phyloP scores from a whole-genome alignment of 2,113 vertebrate species.

The Tretioscincus oriximinensis region DNA sequence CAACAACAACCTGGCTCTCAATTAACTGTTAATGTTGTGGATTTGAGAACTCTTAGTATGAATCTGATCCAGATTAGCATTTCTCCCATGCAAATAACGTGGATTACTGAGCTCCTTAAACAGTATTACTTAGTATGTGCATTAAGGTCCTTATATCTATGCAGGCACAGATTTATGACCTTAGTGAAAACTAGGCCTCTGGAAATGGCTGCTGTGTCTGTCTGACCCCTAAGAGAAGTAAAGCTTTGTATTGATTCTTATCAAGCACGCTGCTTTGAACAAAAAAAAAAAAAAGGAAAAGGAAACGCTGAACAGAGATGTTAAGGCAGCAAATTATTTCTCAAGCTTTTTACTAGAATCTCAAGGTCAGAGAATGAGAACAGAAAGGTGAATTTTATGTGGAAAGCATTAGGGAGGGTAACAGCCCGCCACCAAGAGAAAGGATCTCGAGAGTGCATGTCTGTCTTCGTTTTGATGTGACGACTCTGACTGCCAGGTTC shows the following conservation, averaged over 20 bases:
- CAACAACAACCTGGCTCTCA: no score
- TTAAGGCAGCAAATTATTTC: slow-evolving; percentile 19
- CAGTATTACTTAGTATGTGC: no score
- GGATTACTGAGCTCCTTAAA: no score
- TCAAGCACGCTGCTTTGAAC: slow-evolving; percentile 34
- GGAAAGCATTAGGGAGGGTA: slow-evolving; percentile 36
- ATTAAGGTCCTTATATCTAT: background rate
- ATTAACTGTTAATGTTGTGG: no score
- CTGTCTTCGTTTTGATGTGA: slow-evolving; percentile 53
- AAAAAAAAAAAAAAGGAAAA: background rate
- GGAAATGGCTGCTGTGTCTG: slow-evolving; percentile 6
- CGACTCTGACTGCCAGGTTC: slow-evolving; percentile 58
- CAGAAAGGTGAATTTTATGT: slow-evolving; percentile 55
- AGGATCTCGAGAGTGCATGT: slow-evolving; percentile 37
- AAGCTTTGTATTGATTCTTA: slow-evolving; percentile 33
- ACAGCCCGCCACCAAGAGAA: slow-evolving; percentile 41
- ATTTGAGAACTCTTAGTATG: no score
- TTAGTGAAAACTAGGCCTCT: background rate
- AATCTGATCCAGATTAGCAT: no score
- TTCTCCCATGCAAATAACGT: no score
- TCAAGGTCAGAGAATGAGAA: slow-evolving; percentile 42
- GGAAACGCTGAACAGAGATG: slow-evolving; percentile 14
- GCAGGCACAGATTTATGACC: background rate
- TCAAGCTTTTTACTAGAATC: slow-evolving; percentile 46
- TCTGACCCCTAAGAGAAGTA: slow-evolving; percentile 13